Evolutionary conservation across 2,113 vertebrate species (phyloP), one percentile per base, ranked within the genome.

Genomic region (Tricholaema leucomelas): DNA sequence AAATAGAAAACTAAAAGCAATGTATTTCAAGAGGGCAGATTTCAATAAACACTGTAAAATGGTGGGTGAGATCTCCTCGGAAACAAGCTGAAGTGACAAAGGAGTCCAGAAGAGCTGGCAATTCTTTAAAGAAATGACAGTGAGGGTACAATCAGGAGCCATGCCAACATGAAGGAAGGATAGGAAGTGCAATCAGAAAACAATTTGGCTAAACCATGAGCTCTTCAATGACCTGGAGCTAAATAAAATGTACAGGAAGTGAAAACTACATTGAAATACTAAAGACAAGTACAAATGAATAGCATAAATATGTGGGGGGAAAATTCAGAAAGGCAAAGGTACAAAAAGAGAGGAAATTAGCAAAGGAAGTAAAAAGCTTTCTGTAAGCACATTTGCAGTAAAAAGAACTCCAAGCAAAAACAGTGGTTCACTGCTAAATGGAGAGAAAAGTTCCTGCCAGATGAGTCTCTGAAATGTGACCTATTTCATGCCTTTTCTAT

Each of bases 41-140:
- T 89, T 95, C 93, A 94, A 92, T 91, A 94, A 95, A 92, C 90
- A 85, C 87, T 93, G 90, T 91, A 92, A 93, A 93, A 82, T 94
- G 25, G 91, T 89, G 94, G 67, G 75, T 31, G 72, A 95, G 72
- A 95, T 95, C 95, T 95, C 95, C 94, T 93, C 95, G 93, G 94
- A 96, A 95, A 96, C 95, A 95, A 96, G 94, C 67, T 82, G 87
- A 94, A 94, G 90, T 77, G 85, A 95, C 95, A 96, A 96, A 96
- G 36, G 90, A 95, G 93, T 89, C 25, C 60, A 95, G 85, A 92
- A 91, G 81, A 96, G 91, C 85, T 96, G 95, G 95, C 95, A 95
- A 95, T 96, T 96, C 94, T 95, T 96, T 95, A 96, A 96, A 96
- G 95, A 96, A 95, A 94, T 96, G 95, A 95, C 94, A 96, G 95